These are phyloP conservation scores for Erythrolamprus reginae DNA, from an alignment of 2,113 vertebrate genomes.

Conservation along the genomic window DNA sequence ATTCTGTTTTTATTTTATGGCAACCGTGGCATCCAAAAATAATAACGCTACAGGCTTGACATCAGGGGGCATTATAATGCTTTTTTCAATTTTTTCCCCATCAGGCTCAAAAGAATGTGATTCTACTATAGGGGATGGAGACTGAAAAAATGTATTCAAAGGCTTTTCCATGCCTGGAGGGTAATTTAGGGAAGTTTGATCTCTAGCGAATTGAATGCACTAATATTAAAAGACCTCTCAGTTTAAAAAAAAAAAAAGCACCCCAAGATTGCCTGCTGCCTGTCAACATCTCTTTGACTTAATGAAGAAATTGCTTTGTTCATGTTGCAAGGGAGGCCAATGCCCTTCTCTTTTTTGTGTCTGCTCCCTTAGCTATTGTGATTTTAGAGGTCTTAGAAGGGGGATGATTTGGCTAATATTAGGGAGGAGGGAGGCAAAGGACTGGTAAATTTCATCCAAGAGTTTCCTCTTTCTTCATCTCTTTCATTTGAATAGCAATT, in stretches of 20 bases:
- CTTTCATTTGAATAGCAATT: not conserved
- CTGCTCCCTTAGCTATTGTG: not conserved
- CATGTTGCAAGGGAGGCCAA: not conserved
- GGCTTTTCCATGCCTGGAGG: not conserved
- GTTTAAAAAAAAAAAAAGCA: not conserved
- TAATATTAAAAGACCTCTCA: slow-evolving; percentile 12
- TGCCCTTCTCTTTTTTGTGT: not conserved
- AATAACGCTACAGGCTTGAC: slow-evolving; percentile 23
- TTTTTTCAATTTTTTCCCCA: slow-evolving; percentile 7
- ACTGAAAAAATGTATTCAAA: slow-evolving; percentile 17
- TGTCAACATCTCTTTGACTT: not conserved
- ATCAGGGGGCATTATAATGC: not conserved
- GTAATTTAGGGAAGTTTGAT: slow-evolving; percentile 32
- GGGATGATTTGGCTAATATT: not conserved
- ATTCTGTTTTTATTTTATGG: slow-evolving; percentile 49
- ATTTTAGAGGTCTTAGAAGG: not conserved
- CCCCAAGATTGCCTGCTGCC: not conserved
- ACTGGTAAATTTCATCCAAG: not conserved
- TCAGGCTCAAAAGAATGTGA: not conserved
- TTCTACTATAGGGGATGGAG: slow-evolving; percentile 2
- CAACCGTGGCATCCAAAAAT: slow-evolving; percentile 19
- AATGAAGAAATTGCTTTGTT: not conserved
- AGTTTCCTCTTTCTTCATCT: not conserved
- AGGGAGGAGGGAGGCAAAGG: not conserved
- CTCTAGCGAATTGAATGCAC: slow-evolving; percentile 10